Base-by-base conservation (phyloP, 2,888 invertebrate species). In the Athrips mouffetella region DNA sequence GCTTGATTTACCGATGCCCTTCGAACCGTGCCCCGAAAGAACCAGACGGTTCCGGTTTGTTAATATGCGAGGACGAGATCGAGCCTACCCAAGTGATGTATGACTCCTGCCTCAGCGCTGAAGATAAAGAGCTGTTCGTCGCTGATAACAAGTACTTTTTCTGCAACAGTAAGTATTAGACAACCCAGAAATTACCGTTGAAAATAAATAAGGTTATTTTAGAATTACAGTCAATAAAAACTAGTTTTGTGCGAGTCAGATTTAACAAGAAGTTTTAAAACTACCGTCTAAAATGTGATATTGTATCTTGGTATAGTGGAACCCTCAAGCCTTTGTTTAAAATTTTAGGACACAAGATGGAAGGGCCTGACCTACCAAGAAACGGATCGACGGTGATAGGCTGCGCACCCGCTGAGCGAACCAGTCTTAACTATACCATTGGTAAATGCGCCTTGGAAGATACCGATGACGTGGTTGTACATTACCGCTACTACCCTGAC, bases 401-500 rank as follows among this genome's bases (percentile, higher is more conserved):
- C 1, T 88, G 87, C 49, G 73, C 82, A 0, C 85, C 85, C 0
- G 60, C 71, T 1, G 84, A 86, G 54, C 56, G 87, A 0, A 87
- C 87, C 0, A 81, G 85, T 0, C 72, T 81, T 7, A 84, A 86
- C 63, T 86, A 86, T 55, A 88, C 86, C 1, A 68, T 65, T 1
- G 53, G 60, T 20, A 77, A 74, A 20, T 88, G 87, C 21, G 71
- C 85, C 0, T 56, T 86, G 0, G 87, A 85, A 30, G 86, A 85
- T 44, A 83, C 84, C 0, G 83, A 81, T 1, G 86, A 86, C 27
- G 84, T 87, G 0, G 83, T 88, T 0, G 86, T 88, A 0, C 87
- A 88, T 50, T 88, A 80, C 54, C 63, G 87, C 40, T 88, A 88
- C 53, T 88, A 88, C 45, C 86, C 86, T 0, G 87, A 87, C 15